Evolutionary conservation across 2,888 invertebrate species (phyloP), one percentile per base, ranked within the genome.

Genomic region (Leistus spinibarbis): DNA sequence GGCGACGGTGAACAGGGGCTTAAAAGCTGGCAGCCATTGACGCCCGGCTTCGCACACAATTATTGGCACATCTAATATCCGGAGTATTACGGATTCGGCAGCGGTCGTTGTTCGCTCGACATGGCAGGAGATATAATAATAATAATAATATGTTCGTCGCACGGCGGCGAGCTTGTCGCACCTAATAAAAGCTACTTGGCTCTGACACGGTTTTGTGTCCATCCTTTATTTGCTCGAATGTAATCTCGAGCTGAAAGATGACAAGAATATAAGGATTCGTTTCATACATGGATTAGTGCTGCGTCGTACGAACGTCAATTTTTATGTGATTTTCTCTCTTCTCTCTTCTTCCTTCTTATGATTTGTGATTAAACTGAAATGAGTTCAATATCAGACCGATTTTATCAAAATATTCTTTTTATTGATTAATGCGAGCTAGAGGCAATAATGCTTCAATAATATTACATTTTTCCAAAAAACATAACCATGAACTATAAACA

Each of bases 1-100:
- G 53, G 57, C 60, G 40, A 5, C 5, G 60, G 63, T 70, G 70
- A 65, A 72, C 72, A 65, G 65, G 72, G 56, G 72, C 72, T 72
- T 72, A 72, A 72, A 72, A 40, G 10, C 72, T 65, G 56, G 71
- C 60, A 13, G 66, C 67, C 53, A 73, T 73, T 67, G 63, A 63
- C 63, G 54, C 66, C 23, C 57, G 16, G 19, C 66, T 19, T 23
- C 73, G 24, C 23, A 64, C 64, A 67, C 67, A 67, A 73, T 73
- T 73, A 73, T 73, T 67, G 62, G 67, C 40, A 19, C 22, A 60
- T 67, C 67, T 73, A 73, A 73, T 73, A 73, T 73, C 67, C 64
- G 27, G 67, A 73, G 73, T 73, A 73, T 73, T 73, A 73, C 66
- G 67, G 19, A 54, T 65, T 40, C 24, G 54, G 13, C n/a, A 20